These are phyloP conservation scores for Numida meleagris DNA, from an alignment of 2,113 vertebrate genomes.

Conservation along the genomic window DNA sequence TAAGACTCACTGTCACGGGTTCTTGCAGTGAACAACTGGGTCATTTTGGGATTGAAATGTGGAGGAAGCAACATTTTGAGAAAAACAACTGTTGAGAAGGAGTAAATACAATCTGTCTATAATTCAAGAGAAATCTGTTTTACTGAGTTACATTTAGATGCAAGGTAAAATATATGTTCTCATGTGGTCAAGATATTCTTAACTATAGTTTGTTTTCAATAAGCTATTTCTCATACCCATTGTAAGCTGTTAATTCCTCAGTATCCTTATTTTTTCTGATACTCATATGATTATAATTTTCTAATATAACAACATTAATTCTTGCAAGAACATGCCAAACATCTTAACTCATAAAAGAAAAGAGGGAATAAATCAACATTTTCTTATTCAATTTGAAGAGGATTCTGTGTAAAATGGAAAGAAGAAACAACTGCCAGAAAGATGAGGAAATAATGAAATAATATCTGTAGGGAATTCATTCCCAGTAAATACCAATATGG, in stretches of 20 bases:
- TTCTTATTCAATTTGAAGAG: not conserved
- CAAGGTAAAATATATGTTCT: not conserved
- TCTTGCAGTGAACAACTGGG: constrained; percentile 43
- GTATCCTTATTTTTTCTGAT: not conserved
- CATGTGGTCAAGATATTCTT: not conserved
- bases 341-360: not conserved
- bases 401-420: not conserved
- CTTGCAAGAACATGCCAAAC: not conserved
- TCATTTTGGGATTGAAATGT: constrained; percentile 17
- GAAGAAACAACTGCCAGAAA: not conserved
- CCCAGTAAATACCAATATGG: not conserved
- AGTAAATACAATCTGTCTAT: constrained; percentile 18
- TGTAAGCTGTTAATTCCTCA: constrained; percentile 14
- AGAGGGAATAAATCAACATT: not conserved
- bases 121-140: not conserved
- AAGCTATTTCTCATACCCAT: not conserved
- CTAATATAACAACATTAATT: not conserved
- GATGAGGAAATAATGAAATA: not conserved
- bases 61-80: constrained; percentile 14
- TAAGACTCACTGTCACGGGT: not conserved
- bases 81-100: constrained; percentile 24
- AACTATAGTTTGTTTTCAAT: not conserved
- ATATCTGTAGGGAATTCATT: not conserved
- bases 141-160: not conserved
- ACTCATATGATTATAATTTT: not conserved